Evolutionary conservation across 2,797 vertebrate genomes (phyloP), one percentile per base, ranked within the genome.

Genomic region (Eulemur coronatus): DNA sequence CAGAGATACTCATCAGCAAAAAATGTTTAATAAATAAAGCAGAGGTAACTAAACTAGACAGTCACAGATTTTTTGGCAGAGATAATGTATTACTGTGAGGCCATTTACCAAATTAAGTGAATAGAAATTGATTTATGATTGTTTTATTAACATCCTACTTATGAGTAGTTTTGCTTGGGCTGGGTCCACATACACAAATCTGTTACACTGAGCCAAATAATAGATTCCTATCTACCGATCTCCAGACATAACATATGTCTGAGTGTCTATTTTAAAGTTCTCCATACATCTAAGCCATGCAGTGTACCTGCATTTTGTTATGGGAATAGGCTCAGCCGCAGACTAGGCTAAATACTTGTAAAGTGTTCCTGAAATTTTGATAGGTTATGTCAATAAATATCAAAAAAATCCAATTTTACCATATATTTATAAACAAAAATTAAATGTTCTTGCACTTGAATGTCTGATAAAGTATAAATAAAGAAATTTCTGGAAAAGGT

Each of bases 121-220:
- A 46, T 30, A 93, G 33, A 78, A 91, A 3, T 89, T 93, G 75
- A 80, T 55, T 94, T 89, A 61, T 28, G 7, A 4, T 24, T 63
- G 28, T 93, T 94, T 93, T 86, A 87, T 90, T 95, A 85, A 92
- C 12, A 87, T 76, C 43, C 11, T 75, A 43, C 33, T 91, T 85
- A 41, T 30, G 84, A 91, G 26, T 76, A 78, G 12, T 89, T 93
- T 91, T 92, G 72, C 13, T 57, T 73, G 9, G 59, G 28, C 8
- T 79, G 28, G 8, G 50, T 70, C 10, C 55, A 30, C 20, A 28
- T 46, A 35, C 4, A 46, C 22, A 72, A 61, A 70, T 89, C 48
- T 86, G 20, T 63, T 75, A 17, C 3, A 89, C 5, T 88, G 69
- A 59, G 43, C 84, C 48, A 84, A 90, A 92, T 65, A 52, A 87